Conservation (phyloP, 2,888 invertebrate genomes). For the Melanargia galathea region DNA sequence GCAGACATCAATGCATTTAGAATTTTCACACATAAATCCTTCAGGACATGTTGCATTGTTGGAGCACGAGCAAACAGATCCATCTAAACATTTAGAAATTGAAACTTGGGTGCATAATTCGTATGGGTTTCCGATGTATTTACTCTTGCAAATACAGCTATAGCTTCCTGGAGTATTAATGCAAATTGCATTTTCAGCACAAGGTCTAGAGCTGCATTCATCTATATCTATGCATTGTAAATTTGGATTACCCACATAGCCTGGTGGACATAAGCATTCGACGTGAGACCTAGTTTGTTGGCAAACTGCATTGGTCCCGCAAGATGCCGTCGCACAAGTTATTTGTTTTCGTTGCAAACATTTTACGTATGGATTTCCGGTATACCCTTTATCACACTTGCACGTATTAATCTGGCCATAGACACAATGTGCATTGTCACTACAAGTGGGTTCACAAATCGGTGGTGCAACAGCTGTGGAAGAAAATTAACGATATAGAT, state of each 20-base stretch:
- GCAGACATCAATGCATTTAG: constrained; percentile 90
- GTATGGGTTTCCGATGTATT: constrained; percentile 93
- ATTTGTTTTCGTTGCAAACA: constrained; percentile 88
- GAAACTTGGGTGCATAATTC: constrained; percentile 88
- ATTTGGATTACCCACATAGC: constrained; percentile 93
- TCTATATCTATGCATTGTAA: constrained; percentile 92
- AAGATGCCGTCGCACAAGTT: constrained; percentile 87
- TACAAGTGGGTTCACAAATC: constrained; percentile 90
- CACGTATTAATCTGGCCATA: constrained; percentile 90
- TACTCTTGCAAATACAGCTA: constrained; percentile 93
- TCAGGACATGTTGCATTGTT: constrained; percentile 88
- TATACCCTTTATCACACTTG: constrained; percentile 91
- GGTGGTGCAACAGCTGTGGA: constrained; percentile 88
- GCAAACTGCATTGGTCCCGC: constrained; percentile 91
- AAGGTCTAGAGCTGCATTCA: constrained; percentile 90
- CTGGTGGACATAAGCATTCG: constrained; percentile 91
- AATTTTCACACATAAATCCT: constrained; percentile 88
- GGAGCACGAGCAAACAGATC: constrained; percentile 86
- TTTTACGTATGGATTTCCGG: constrained; percentile 93
- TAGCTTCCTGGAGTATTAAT: constrained; percentile 94
- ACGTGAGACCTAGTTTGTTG: constrained; percentile 87
- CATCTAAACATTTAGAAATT: constrained; percentile 86
- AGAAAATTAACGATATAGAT: constrained; percentile 19
- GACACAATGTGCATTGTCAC: constrained; percentile 92
- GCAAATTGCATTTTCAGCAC: constrained; percentile 93